Evolutionary conservation across 2,797 vertebrate species (phyloP).

Genomic region (Rhadinocentrus ornatus): DNA sequence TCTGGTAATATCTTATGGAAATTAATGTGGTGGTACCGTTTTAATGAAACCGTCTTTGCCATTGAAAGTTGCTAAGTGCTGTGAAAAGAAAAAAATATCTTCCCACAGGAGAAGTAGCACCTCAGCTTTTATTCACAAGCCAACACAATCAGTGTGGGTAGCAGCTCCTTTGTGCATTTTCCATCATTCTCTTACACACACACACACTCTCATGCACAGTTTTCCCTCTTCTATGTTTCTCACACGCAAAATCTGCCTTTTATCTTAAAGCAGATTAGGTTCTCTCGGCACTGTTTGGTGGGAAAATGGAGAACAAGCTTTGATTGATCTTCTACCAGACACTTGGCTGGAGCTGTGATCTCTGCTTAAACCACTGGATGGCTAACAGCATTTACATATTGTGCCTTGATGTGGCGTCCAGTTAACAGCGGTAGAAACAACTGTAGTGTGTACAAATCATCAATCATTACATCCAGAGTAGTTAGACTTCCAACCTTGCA

Average conservation of each 20-base stretch:
- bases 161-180: slow-evolving; percentile 2
- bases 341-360: slow-evolving; percentile 58
- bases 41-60: slow-evolving; percentile 33
- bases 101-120: slow-evolving; percentile 33
- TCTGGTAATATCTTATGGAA: slow-evolving; percentile 32
- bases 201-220: not conserved
- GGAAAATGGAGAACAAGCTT: slow-evolving; percentile 56
- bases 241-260: slow-evolving; percentile 24
- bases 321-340: slow-evolving; percentile 62
- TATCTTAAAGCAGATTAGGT: slow-evolving; percentile 43
- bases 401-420: slow-evolving; percentile 23
- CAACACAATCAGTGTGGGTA: slow-evolving; percentile 26
- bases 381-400: slow-evolving; percentile 64
- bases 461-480: slow-evolving; percentile 17
- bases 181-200: not conserved
- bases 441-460: slow-evolving; percentile 4
- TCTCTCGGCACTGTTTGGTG: slow-evolving; percentile 38
- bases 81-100: slow-evolving; percentile 28
- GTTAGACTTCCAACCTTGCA: not conserved
- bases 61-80: slow-evolving; percentile 47
- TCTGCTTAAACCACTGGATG: slow-evolving; percentile 41
- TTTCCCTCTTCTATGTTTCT: slow-evolving; percentile 13
- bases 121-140: slow-evolving; percentile 31
- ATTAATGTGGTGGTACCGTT: slow-evolving; percentile 17
- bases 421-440: slow-evolving; percentile 45